Evolutionary conservation across 2,888 invertebrate species (phyloP), one percentile per base, ranked within the genome.

Genomic region (Cenopis cana): DNA sequence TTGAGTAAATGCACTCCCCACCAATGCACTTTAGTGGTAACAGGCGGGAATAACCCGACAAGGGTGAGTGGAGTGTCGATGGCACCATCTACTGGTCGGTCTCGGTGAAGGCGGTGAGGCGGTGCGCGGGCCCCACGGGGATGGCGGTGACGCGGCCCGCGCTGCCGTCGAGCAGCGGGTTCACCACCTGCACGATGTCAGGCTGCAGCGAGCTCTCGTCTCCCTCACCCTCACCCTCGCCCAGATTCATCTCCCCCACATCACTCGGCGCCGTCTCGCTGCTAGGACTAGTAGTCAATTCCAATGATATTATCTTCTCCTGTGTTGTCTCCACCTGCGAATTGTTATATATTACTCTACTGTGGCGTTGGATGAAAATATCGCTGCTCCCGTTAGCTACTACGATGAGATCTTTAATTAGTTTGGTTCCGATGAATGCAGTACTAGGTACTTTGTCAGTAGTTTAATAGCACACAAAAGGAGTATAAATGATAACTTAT

Each of bases 251-350:
- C 74, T 81, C 82, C 33, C 88, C 87, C 74, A 94, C 76, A 75
- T 91, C 82, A 70, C 90, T 78, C 50, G 94, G 90, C 71, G 95
- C 94, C 29, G 94, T 94, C 79, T 95, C 95, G 72, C 95, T 95
- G 79, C 94, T 85, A 77, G 95, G 93, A 90, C 95, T 93, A 85
- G 94, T 95, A 74, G 96, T 96, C 85, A 98, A 91, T 91, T 98
- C 98, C 89, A 98, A 91, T 71, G 98, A 97, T 90, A 98, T 97
- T 80, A 98, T 98, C 93, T 97, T 98, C 92, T 98, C 97, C 91
- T 97, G 96, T 75, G 97, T 96, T 74, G 98, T 98, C 95, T 98
- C 98, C 88, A 98, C 97, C 98, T 97, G 88, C 69, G 74, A 70
- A 74, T 62, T 54, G 12, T 50, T n/a, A 20, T 3, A 24, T 46